phyloP scores from a whole-genome alignment of 2,888 invertebrate species.

The Zhuqinia jingwanae region DNA sequence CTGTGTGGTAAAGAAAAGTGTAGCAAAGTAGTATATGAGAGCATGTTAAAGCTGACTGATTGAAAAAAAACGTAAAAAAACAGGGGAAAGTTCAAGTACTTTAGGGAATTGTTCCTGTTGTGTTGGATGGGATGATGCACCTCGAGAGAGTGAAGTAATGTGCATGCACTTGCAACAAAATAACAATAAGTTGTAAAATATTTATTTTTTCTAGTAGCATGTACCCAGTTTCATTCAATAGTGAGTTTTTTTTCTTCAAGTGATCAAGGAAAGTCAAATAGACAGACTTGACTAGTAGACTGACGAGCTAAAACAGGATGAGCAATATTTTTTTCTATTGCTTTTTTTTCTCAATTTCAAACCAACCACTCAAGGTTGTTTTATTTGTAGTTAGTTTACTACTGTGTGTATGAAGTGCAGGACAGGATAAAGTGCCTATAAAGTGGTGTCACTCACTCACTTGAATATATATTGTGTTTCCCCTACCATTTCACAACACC shows the following conservation, averaged over 20 bases:
- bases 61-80: conserved; percentile 36
- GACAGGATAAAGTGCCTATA: conserved; percentile 52
- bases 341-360: conserved; percentile 13
- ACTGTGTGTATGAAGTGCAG: too few species aligned
- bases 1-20: conserved; percentile 11
- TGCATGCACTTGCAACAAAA: conserved; percentile 10
- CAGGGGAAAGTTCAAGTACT: conserved; percentile 63
- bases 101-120: conserved; percentile 50
- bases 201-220: conserved; percentile 14
- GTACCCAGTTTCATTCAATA: conserved; percentile 32
- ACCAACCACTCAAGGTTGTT: conserved; percentile 37
- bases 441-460: conserved; percentile 53
- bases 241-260: neutral
- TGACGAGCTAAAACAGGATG: neutral
- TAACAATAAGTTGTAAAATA: conserved; percentile 34
- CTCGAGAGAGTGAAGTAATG: neutral
- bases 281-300: too few species aligned
- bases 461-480: conserved; percentile 3
- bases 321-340: conserved; percentile 15
- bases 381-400: conserved; percentile 3
- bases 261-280: conserved; percentile 50
- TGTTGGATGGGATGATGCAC: conserved; percentile 50
- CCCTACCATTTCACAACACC: neutral
- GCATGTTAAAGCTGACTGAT: conserved; percentile 45
- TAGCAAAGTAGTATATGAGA: neutral